A percentile compares a stretch with the other conserved stretches of the same genome.
These are phyloP conservation scores for Hypolimnas misippus DNA, from an alignment of 2,888 invertebrate genomes.

Conservation along the genomic window DNA sequence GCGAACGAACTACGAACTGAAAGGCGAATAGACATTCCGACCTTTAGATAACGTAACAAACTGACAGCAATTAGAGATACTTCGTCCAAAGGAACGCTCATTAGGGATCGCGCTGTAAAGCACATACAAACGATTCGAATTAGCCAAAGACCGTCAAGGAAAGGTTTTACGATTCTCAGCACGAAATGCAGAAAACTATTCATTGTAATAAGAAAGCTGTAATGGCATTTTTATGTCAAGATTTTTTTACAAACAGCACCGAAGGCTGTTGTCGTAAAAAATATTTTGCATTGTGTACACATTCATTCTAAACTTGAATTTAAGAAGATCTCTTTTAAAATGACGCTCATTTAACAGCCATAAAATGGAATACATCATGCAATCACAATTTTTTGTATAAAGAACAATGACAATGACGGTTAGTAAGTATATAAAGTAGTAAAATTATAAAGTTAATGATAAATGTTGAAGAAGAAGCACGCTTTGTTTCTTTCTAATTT, in stretches of 20 bases:
- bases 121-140: constrained; percentile 30
- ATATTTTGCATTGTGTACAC: no score
- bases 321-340: background rate
- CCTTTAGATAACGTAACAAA: constrained; percentile 34
- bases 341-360: background rate
- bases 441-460: no score
- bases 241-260: no score
- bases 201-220: background rate
- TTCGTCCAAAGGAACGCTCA: constrained; percentile 30
- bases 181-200: constrained; percentile 10
- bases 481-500: no score
- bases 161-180: constrained; percentile 22
- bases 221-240: no score
- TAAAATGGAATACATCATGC: no score
- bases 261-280: no score
- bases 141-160: constrained; percentile 24
- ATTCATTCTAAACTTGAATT: no score
- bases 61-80: constrained; percentile 36
- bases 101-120: constrained; percentile 32
- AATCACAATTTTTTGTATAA: no score
- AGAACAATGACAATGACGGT: no score
- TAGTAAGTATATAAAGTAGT: no score
- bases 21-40: constrained; percentile 25
- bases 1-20: constrained; percentile 15
- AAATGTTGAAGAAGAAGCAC: no score